Percentiles rank a stretch among this genome's conserved stretches.
Conservation (phyloP, 2,797 vertebrate genomes). For the Parauchenoglanis ngamensis region DNA sequence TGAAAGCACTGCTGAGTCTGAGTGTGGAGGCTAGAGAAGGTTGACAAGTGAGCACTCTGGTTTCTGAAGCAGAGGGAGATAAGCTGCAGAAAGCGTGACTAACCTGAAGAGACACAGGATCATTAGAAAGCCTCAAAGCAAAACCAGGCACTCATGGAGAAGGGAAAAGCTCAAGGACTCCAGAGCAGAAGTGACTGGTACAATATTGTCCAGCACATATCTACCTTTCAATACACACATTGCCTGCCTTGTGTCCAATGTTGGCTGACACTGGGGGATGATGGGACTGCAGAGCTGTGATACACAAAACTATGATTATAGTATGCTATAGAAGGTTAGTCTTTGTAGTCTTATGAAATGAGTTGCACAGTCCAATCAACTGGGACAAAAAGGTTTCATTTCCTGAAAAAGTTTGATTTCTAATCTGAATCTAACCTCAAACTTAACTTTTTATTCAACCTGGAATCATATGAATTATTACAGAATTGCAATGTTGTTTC, state of each 20-base stretch:
- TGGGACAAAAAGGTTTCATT: neutral
- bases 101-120: slow-evolving; percentile 65
- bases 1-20: slow-evolving; percentile 16
- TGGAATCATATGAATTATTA: neutral
- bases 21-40: slow-evolving; percentile 42
- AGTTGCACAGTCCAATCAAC: neutral
- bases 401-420: neutral
- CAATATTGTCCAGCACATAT: slow-evolving; percentile 53
- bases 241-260: neutral
- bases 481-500: neutral
- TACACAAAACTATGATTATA: neutral
- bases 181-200: slow-evolving; percentile 63
- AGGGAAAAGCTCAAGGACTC: slow-evolving; percentile 53
- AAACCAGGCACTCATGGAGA: slow-evolving; percentile 50
- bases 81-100: slow-evolving; percentile 57
- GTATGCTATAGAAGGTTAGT: neutral
- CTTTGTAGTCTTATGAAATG: neutral
- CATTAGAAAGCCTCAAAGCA: slow-evolving; percentile 59
- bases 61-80: slow-evolving; percentile 29
- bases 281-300: slow-evolving; percentile 1
- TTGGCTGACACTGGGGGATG: neutral
- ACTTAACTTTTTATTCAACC: neutral
- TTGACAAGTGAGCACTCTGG: slow-evolving; percentile 26
- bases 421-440: neutral
- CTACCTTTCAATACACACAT: slow-evolving; percentile 25